Evolutionary conservation across 2,888 invertebrate species (phyloP).

Genomic region (Frankliniella fusca): DNA sequence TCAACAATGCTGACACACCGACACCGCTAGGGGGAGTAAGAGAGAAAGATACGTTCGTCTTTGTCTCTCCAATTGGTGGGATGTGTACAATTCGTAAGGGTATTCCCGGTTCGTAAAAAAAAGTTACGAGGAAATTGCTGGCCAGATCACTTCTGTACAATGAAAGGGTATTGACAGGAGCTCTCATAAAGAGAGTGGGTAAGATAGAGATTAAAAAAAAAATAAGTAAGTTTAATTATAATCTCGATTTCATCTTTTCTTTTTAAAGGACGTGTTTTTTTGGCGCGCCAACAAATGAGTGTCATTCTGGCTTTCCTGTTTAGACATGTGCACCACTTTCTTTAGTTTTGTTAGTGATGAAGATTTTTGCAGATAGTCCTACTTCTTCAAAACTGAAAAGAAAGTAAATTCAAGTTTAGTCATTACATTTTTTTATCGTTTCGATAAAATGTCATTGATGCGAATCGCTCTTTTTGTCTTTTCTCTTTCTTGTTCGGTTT

Average conservation of each 20-base stretch:
- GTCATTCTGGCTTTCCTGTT: background rate
- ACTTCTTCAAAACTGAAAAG: no score
- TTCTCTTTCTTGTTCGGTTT: background rate
- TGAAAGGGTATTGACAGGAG: no score
- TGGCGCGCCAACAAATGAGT: background rate
- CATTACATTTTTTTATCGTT: background rate
- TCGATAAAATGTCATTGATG: background rate
- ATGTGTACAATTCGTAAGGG: no score
- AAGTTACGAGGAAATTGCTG: no score
- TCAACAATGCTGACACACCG: slow-evolving; percentile 25
- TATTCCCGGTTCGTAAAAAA: no score
- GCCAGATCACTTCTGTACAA: no score
- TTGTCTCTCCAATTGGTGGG: background rate
- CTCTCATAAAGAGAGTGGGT: no score
- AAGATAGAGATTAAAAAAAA: no score
- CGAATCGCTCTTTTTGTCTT: background rate
- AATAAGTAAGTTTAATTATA: no score
- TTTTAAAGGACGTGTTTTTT: background rate
- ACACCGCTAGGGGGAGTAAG: background rate
- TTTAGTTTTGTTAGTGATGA: background rate
- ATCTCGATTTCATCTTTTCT: no score
- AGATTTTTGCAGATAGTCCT: background rate
- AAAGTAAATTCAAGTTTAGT: background rate
- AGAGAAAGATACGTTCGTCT: background rate
- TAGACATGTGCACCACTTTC: background rate